Conservation (phyloP, 2,888 invertebrate genomes). For the Caenorhabditis afra region DNA sequence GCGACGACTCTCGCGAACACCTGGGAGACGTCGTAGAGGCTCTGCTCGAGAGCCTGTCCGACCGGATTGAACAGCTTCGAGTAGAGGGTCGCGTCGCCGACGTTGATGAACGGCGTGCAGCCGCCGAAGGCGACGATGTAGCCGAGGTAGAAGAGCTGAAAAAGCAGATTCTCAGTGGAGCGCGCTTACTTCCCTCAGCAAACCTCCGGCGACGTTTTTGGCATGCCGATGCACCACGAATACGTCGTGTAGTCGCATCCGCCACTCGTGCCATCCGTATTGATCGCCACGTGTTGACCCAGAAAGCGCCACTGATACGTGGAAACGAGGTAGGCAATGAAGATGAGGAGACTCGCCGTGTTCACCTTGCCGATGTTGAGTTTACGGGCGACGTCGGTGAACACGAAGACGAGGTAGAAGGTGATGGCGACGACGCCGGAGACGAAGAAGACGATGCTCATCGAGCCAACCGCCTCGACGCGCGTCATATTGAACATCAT, state of each 20-base stretch:
- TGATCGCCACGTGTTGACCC: constrained; percentile 17
- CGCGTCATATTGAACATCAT: constrained; percentile 56
- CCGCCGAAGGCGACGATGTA: constrained; percentile 48
- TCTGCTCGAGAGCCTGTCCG: constrained; percentile 49
- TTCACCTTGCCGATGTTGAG: constrained; percentile 53
- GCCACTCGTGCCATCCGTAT: constrained; percentile 31
- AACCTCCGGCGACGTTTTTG: constrained; percentile 34
- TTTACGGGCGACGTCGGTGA: constrained; percentile 30
- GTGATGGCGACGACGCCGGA: constrained; percentile 34
- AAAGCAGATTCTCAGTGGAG: background rate
- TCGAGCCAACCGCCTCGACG: constrained; percentile 32
- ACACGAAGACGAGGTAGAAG: constrained; percentile 40
- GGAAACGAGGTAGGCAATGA: constrained; percentile 30
- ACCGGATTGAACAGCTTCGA: constrained; percentile 55
- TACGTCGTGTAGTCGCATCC: constrained; percentile 45
- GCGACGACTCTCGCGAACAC: constrained; percentile 50
- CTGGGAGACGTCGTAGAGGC: constrained; percentile 49
- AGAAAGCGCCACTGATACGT: constrained; percentile 56
- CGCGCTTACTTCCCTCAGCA: no score
- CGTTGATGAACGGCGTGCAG: constrained; percentile 52
- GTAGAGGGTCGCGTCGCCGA: constrained; percentile 50
- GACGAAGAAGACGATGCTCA: constrained; percentile 38
- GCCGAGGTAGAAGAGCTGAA: constrained; percentile 47
- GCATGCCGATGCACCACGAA: constrained; percentile 36
- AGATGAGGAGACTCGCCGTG: constrained; percentile 31